Conservation (phyloP, 2,888 invertebrate genomes). For the Rhodophaea formosa region DNA sequence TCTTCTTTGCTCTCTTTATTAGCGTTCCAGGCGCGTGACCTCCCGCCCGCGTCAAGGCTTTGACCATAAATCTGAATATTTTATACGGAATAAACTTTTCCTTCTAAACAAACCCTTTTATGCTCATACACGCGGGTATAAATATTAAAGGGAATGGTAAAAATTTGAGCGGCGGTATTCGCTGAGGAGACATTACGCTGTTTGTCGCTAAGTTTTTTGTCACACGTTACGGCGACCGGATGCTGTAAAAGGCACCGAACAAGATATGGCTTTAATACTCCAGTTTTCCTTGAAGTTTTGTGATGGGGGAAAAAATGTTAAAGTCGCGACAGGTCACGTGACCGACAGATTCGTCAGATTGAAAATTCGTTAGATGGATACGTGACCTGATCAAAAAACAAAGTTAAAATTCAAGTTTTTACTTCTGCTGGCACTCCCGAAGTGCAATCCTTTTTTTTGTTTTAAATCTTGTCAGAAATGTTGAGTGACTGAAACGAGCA, state of each 20-base stretch:
- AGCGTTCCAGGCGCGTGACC: not conserved
- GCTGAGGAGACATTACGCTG: conserved; percentile 1
- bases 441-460: too few relatives aligned
- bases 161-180: conserved; percentile 2
- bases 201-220: not conserved
- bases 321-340: too few relatives aligned
- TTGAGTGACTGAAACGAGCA: too few relatives aligned
- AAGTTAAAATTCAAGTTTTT: too few relatives aligned
- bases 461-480: too few relatives aligned
- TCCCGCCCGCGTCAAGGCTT: not conserved
- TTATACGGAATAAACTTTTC: conserved; percentile 18
- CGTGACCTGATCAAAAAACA: too few relatives aligned
- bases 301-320: too few relatives aligned
- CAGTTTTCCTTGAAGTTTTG: too few relatives aligned
- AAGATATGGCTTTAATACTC: not conserved
- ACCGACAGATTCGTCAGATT: too few relatives aligned
- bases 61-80: conserved; percentile 20
- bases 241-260: not conserved
- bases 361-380: too few relatives aligned
- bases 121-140: conserved; percentile 10
- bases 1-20: too few relatives aligned
- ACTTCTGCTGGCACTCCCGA: too few relatives aligned
- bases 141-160: conserved; percentile 18
- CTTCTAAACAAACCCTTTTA: conserved; percentile 18
- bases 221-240: not conserved